These are phyloP conservation scores for Philereme transversata DNA, from an alignment of 2,888 invertebrate genomes.

Conservation along the genomic window DNA sequence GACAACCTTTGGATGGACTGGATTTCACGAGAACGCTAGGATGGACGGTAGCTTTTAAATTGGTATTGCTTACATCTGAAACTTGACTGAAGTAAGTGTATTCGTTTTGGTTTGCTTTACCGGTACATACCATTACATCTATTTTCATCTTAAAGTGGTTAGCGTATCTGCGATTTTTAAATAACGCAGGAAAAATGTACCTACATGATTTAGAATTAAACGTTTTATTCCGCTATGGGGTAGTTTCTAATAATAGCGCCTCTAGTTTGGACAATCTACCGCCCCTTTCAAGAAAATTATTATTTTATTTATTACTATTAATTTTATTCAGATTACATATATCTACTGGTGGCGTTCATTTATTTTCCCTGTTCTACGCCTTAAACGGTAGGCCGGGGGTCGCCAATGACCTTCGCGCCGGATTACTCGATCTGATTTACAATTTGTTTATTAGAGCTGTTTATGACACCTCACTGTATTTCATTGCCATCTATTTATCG, in stretches of 20 bases:
- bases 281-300: slow-evolving; percentile 50
- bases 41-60: too few species aligned
- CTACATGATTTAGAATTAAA: slow-evolving; percentile 37
- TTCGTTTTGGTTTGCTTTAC: too few species aligned
- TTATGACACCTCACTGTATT: slow-evolving; percentile 1
- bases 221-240: slow-evolving; percentile 42
- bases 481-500: background rate
- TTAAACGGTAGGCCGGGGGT: background rate
- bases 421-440: slow-evolving; percentile 17
- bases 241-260: slow-evolving; percentile 72
- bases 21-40: too few species aligned
- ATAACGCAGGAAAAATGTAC: background rate
- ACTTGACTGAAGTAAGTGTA: too few species aligned
- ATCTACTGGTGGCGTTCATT: background rate
- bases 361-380: background rate
- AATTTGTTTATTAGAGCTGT: slow-evolving; percentile 14
- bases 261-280: slow-evolving; percentile 66
- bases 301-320: background rate
- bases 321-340: background rate
- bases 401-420: slow-evolving; percentile 11
- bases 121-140: too few species aligned
- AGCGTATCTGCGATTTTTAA: too few species aligned
- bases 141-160: too few species aligned
- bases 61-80: too few species aligned
- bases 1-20: too few species aligned